phyloP scores from a whole-genome alignment of 2,113 vertebrate species.

The Maccullochella peelii region DNA sequence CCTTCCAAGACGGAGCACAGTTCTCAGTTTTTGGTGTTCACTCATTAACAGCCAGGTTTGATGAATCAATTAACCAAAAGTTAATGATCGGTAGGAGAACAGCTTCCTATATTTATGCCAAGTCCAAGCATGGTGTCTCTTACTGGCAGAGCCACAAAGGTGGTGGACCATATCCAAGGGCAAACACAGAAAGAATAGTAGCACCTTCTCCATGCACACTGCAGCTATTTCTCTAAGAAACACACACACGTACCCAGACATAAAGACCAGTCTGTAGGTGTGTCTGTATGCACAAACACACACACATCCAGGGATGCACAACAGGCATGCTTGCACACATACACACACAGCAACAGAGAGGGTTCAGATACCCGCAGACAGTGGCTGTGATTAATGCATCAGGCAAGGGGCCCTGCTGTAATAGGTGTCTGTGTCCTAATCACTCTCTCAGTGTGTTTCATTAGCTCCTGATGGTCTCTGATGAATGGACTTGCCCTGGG shows the following conservation, averaged over 20 bases:
- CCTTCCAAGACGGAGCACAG: slow-evolving; percentile 35
- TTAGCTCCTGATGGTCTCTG: slow-evolving; percentile 77
- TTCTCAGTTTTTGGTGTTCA: slow-evolving; percentile 32
- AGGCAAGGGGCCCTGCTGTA: slow-evolving; percentile 55
- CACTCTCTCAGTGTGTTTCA: slow-evolving; percentile 81
- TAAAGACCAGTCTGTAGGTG: not conserved
- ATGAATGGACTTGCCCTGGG: slow-evolving; percentile 71
- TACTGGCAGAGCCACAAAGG: slow-evolving; percentile 52
- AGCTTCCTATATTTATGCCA: slow-evolving; percentile 44
- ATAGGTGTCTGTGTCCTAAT: slow-evolving; percentile 81
- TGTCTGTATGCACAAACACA: slow-evolving; percentile 26
- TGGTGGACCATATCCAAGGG: slow-evolving; percentile 54
- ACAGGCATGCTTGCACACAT: not conserved
- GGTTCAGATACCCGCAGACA: slow-evolving; percentile 59
- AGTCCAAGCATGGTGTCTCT: slow-evolving; percentile 34
- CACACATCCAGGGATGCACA: not conserved
- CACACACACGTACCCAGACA: not conserved
- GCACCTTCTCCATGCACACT: slow-evolving; percentile 4
- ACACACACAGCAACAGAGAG: slow-evolving; percentile 34
- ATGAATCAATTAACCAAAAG: slow-evolving; percentile 64
- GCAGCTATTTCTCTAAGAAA: slow-evolving; percentile 51
- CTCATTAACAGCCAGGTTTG: slow-evolving; percentile 50
- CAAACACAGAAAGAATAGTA: slow-evolving; percentile 51
- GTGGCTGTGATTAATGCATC: slow-evolving; percentile 79
- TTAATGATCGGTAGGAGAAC: slow-evolving; percentile 48